phyloP scores from a whole-genome alignment of 2,888 invertebrate species.

The Brachyptera putata region DNA sequence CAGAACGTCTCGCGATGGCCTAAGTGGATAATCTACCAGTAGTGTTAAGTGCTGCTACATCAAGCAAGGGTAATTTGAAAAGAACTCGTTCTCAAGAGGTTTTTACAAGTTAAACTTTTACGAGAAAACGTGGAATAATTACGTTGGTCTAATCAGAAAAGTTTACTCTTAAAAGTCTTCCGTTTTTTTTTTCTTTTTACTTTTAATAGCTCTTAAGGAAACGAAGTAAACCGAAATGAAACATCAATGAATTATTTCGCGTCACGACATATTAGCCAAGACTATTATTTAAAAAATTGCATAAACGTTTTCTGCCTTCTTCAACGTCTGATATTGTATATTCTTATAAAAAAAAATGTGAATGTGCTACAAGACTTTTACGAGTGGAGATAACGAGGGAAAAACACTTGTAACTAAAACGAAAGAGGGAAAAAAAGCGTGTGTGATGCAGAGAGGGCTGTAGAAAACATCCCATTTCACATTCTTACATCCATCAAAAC shows the following conservation, averaged over 20 bases:
- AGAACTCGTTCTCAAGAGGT: constrained; percentile 1
- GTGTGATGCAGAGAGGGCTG: not conserved
- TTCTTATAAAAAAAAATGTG: too few species aligned
- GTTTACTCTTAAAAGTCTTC: constrained; percentile 4
- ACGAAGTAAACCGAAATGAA: too few species aligned
- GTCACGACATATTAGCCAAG: too few species aligned
- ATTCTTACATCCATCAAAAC: not conserved
- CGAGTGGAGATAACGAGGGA: constrained; percentile 8
- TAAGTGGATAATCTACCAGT: constrained; percentile 15
- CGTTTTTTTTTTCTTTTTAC: too few species aligned
- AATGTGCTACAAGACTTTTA: too few species aligned
- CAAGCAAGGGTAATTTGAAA: constrained; percentile 14
- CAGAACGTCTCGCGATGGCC: not conserved
- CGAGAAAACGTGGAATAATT: constrained; percentile 21
- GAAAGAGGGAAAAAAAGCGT: not conserved
- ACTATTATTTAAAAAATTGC: too few species aligned
- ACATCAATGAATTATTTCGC: too few species aligned
- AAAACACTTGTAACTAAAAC: not conserved
- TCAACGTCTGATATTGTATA: too few species aligned
- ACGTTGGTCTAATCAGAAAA: constrained; percentile 3
- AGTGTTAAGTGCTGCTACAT: constrained; percentile 15
- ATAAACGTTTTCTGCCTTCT: too few species aligned
- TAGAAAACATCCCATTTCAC: constrained; percentile 1
- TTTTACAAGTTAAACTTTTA: constrained; percentile 11
- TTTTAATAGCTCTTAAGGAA: too few species aligned